These are phyloP conservation scores for Mantis religiosa DNA, from an alignment of 2,888 invertebrate genomes.

Conservation along the genomic window DNA sequence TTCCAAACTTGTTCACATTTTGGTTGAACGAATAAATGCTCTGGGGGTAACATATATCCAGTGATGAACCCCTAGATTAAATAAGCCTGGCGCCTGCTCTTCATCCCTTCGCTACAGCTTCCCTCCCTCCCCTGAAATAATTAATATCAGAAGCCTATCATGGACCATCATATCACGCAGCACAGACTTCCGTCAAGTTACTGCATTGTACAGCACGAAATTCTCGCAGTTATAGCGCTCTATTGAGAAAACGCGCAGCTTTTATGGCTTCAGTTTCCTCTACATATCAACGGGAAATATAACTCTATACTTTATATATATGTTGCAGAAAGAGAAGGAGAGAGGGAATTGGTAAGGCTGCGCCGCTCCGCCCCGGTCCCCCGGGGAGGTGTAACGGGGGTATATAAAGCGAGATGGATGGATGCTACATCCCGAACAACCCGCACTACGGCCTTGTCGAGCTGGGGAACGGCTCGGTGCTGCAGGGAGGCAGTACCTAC, in stretches of 20 bases:
- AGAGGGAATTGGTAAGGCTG: neutral
- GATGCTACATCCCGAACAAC: constrained; percentile 37
- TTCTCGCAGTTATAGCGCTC: neutral
- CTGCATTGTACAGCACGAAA: neutral
- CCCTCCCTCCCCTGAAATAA: neutral
- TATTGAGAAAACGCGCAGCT: neutral
- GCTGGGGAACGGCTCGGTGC: constrained; percentile 19
- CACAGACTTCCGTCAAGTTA: neutral
- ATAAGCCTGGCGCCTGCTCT: neutral
- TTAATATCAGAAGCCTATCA: constrained; percentile 11
- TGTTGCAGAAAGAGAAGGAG: constrained; percentile 9
- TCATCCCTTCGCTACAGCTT: neutral
- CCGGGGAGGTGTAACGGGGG: neutral
- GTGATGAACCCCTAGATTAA: neutral
- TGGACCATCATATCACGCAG: neutral
- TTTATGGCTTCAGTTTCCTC: constrained; percentile 2
- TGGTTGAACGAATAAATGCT: neutral
- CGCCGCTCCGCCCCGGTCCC: neutral
- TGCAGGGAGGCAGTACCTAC: neutral
- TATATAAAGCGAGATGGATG: constrained; percentile 18
- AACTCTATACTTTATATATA: neutral
- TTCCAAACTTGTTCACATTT: neutral
- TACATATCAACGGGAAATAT: neutral
- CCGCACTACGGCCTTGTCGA: constrained; percentile 32
- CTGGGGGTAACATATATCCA: neutral